Percentiles rank a stretch among this genome's conserved stretches.
Evolutionary conservation across 1,140 invertebrate species (phyloP).

Genomic region (Diabrotica undecimpunctata): DNA sequence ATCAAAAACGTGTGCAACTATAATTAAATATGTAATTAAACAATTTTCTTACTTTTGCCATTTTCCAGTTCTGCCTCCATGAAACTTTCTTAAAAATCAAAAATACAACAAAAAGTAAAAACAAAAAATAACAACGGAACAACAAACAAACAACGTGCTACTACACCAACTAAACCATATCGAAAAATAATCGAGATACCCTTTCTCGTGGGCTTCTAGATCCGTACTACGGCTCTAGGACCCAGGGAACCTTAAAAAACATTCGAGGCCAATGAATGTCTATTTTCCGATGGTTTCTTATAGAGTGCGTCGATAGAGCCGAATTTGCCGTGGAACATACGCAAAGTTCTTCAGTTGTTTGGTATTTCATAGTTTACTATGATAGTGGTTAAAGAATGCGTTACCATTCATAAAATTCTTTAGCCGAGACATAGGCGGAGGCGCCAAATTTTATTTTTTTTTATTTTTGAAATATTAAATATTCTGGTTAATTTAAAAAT

Average conservation of each 20-base stretch:
- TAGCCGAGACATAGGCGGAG: slow-evolving; percentile 7
- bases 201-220: slow-evolving; percentile 34
- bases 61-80: slow-evolving; percentile 38
- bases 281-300: slow-evolving; percentile 21
- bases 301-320: slow-evolving; percentile 24
- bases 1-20: too few relatives aligned
- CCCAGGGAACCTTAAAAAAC: slow-evolving; percentile 37
- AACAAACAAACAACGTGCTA: slow-evolving; percentile 22
- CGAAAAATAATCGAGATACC: slow-evolving; percentile 24
- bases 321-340: slow-evolving; percentile 10
- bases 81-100: slow-evolving; percentile 25
- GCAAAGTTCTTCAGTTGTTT: slow-evolving; percentile 14
- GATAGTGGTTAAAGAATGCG: slow-evolving; percentile 30
- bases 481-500: background rate
- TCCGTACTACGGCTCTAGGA: slow-evolving; percentile 32
- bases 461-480: background rate
- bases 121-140: slow-evolving; percentile 24
- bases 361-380: slow-evolving; percentile 33
- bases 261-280: slow-evolving; percentile 37
- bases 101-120: slow-evolving; percentile 18
- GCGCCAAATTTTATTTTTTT: background rate
- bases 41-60: slow-evolving; percentile 32
- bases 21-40: too few relatives aligned
- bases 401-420: slow-evolving; percentile 42
- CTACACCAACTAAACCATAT: slow-evolving; percentile 26